Base-by-base conservation (phyloP, 2,888 invertebrate species). In the Agrotis segetum region DNA sequence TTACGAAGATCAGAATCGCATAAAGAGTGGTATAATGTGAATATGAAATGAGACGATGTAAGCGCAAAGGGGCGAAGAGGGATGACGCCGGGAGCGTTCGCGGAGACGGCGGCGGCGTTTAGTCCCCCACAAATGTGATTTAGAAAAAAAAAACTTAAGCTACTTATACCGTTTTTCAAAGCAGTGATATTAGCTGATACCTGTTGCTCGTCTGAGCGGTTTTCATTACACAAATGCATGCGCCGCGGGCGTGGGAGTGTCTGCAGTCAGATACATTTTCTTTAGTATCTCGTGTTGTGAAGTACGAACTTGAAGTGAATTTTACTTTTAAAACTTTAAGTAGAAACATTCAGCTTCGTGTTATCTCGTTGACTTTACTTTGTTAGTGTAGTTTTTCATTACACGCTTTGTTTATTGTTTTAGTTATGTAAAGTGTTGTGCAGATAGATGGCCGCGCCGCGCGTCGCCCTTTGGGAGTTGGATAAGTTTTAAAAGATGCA, bases 141-240 rank as follows among this genome's bases (percentile, higher is more conserved):
- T 64, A 65, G 58, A 72, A 72, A 66, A 73, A 73, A 80, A 65
- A 83, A 81, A 79, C 74, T 80, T 77, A 74, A 84, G 75, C 68
- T 40, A 72, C 65, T 79, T 81, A 40, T 64, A 84, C 59, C 55
- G 47, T 52, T 72, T 79, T 81, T 79, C 70, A 71, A 79, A 67
- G 69, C 71, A 70, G 74, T 80, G 71, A 79, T 83, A 79, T 82
- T 76, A 83, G 64, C 68, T 63, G 68, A 76, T 82, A 88, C 89
- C 84, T 88, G 89, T 89, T 89, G 89, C 87, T 79, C 58, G 47
- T 71, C 64, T 67, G 44, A 72, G 68, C 60, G 67, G 77, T 77
- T 85, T 86, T 85, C 82, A 87, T 85, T 85, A 84, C 70, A 75
- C 64, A 80, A 84, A 85, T 84, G 87, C 81, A 86, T 75, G 72